A percentile compares a stretch with the other conserved stretches of the same genome.
phyloP scores from a whole-genome alignment of 2,113 vertebrate species.

The Phyllostomus hastatus region DNA sequence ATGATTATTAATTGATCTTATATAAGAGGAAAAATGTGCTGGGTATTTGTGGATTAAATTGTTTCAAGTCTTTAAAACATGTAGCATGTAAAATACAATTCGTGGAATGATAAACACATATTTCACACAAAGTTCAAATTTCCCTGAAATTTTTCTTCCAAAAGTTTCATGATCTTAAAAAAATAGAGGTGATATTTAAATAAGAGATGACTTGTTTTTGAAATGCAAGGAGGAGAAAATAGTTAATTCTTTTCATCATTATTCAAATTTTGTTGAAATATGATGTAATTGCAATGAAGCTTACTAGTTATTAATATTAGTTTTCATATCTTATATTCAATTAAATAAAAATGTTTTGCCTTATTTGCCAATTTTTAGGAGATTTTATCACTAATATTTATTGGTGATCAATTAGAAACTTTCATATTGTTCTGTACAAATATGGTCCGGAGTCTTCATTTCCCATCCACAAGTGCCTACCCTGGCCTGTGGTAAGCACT shows the following conservation, averaged over 20 bases:
- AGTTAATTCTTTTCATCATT: neutral
- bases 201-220: neutral
- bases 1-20: neutral
- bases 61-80: conserved; percentile 33
- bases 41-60: neutral
- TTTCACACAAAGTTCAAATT: neutral
- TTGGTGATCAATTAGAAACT: neutral
- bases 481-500: neutral
- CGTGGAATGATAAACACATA: neutral
- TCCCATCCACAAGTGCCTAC: neutral
- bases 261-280: neutral
- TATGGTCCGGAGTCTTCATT: neutral
- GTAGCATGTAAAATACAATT: neutral
- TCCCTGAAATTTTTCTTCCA: neutral
- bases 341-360: neutral
- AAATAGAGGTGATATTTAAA: neutral
- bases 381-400: conserved; percentile 3
- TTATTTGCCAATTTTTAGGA: neutral
- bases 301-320: neutral
- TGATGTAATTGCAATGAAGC: neutral
- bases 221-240: conserved; percentile 6
- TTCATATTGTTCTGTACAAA: neutral
- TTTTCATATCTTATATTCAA: neutral
- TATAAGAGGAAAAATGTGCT: neutral
- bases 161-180: neutral